Evolutionary conservation across 2,797 vertebrate species (phyloP).

Genomic region (Margarornis squamiger): DNA sequence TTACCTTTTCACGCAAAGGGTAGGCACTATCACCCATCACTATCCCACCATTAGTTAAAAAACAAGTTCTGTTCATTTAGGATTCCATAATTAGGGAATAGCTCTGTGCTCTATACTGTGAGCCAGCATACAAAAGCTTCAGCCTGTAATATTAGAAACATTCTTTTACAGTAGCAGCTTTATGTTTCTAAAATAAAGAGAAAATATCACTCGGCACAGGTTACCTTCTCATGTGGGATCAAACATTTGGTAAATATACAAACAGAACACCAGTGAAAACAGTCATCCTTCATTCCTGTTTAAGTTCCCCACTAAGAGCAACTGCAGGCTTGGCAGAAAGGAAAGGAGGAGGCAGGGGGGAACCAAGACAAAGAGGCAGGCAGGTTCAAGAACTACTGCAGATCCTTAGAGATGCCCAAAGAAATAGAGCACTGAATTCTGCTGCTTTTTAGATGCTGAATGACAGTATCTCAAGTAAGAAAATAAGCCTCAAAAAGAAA

Average conservation of each 20-base stretch:
- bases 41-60: neutral
- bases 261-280: neutral
- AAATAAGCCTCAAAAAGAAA: neutral
- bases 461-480: neutral
- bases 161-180: neutral
- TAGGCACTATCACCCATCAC: neutral
- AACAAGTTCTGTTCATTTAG: neutral
- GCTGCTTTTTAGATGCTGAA: neutral
- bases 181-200: neutral
- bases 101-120: neutral
- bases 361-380: neutral
- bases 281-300: neutral
- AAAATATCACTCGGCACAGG: rapidly evolving
- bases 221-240: neutral
- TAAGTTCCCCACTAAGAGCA: neutral
- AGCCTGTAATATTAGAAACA: neutral
- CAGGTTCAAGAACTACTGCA: neutral
- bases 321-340: neutral
- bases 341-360: neutral
- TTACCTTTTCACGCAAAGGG: neutral
- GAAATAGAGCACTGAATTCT: neutral
- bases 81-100: neutral
- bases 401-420: neutral
- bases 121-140: neutral
- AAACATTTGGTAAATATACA: neutral